A percentile compares a stretch with the other conserved stretches of the same genome.
phyloP scores from a whole-genome alignment of 2,797 vertebrate species.

The Hoplostethus mediterraneus region DNA sequence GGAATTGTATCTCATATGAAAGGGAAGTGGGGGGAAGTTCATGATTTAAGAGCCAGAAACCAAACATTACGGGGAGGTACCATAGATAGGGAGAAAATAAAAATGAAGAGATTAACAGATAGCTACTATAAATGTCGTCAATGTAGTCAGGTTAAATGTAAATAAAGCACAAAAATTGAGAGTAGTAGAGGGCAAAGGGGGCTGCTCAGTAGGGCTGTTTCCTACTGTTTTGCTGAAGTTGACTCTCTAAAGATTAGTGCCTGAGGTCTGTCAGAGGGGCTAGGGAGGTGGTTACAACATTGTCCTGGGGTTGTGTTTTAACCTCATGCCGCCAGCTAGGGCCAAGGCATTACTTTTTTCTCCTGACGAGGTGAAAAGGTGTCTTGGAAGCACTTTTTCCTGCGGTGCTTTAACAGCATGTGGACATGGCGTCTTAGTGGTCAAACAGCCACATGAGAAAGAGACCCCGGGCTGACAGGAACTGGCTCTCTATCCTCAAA shows the following conservation, averaged over 20 bases:
- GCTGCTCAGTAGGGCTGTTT: constrained; percentile 23
- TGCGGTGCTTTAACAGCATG: constrained; percentile 17
- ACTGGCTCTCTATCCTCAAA: constrained; percentile 31
- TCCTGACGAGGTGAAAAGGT: constrained; percentile 44
- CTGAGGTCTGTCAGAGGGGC: constrained; percentile 48
- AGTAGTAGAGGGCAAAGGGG: constrained; percentile 19
- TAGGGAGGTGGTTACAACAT: constrained; percentile 22
- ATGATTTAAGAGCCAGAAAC: neutral
- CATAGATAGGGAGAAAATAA: constrained; percentile 23
- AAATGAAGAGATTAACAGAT: constrained; percentile 19
- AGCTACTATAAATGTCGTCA: neutral
- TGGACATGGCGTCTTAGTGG: constrained; percentile 17
- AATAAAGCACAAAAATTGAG: constrained; percentile 11
- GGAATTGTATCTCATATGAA: constrained; percentile 15
- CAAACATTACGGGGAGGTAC: constrained; percentile 6
- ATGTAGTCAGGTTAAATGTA: neutral
- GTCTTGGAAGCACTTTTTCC: constrained; percentile 37
- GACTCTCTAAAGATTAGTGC: constrained; percentile 32
- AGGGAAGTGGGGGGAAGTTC: neutral
- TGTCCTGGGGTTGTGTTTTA: constrained; percentile 31
- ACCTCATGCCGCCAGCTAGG: neutral
- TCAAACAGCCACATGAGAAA: constrained; percentile 17
- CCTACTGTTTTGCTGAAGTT: constrained; percentile 32
- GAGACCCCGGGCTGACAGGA: neutral
- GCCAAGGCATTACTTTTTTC: constrained; percentile 17